A percentile compares a stretch with the other conserved stretches of the same genome.
phyloP scores from a whole-genome alignment of 2,888 invertebrate species.

The Drosophila bunnanda region DNA sequence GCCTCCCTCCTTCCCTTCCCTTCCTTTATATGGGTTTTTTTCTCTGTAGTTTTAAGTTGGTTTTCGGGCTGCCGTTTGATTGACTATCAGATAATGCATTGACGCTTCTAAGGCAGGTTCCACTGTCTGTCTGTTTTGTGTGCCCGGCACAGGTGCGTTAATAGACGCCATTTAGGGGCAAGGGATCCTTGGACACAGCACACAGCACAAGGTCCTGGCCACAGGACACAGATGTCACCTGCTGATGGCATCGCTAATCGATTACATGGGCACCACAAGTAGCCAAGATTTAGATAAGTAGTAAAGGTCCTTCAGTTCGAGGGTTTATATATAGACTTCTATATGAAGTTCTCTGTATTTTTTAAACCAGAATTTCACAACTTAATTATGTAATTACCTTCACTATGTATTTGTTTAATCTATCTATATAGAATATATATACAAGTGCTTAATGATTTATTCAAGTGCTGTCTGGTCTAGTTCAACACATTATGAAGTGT shows the following conservation, averaged over 20 bases:
- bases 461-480: background rate
- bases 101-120: conserved; percentile 71
- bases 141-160: conserved; percentile 66
- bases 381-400: background rate
- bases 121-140: conserved; percentile 2
- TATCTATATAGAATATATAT: background rate
- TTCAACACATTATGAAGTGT: conserved; percentile 2
- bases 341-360: too few species aligned
- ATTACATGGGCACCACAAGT: conserved; percentile 31
- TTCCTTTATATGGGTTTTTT: background rate
- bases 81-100: conserved; percentile 71
- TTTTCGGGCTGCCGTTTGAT: conserved; percentile 60
- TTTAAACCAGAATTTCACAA: background rate
- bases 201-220: background rate
- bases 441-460: background rate
- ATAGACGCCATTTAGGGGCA: conserved; percentile 58
- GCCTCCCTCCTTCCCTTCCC: too few species aligned
- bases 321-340: too few species aligned
- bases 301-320: background rate
- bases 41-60: background rate
- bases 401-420: background rate
- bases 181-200: background rate
- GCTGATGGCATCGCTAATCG: conserved; percentile 37
- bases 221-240: conserved; percentile 39
- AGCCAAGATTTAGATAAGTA: conserved; percentile 33